Evolutionary conservation across 2,888 invertebrate species (phyloP).

Genomic region (Amiota mariae): DNA sequence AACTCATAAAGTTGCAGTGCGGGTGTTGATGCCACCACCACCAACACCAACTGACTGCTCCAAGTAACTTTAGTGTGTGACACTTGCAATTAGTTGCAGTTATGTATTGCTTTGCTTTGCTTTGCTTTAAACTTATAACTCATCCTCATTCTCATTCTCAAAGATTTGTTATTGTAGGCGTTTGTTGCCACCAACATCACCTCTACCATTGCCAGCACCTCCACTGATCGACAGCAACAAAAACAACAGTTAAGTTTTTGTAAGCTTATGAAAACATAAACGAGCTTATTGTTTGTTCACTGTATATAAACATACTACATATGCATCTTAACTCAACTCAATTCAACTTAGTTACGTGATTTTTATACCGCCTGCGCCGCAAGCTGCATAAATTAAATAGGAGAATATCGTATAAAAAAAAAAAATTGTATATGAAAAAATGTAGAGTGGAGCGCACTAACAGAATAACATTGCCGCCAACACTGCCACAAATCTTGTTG

Average conservation of each 20-base stretch:
- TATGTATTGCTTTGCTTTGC: conserved; percentile 46
- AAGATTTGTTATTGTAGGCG: background rate
- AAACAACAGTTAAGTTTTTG: conserved; percentile 15
- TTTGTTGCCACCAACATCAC: background rate
- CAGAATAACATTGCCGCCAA: too few species aligned
- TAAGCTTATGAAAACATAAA: conserved; percentile 22
- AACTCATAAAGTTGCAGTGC: conserved; percentile 51
- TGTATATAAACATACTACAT: background rate
- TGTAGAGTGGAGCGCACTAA: background rate
- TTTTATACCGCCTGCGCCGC: conserved; percentile 46
- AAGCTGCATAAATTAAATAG: conserved; percentile 60
- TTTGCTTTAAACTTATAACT: conserved; percentile 9
- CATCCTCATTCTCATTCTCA: conserved; percentile 27
- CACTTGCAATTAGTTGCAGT: conserved; percentile 60
- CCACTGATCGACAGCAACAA: background rate
- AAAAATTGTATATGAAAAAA: background rate
- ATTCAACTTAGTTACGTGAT: conserved; percentile 60
- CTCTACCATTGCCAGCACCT: background rate
- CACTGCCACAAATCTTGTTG: too few species aligned
- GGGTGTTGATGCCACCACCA: conserved; percentile 25
- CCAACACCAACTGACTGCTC: background rate
- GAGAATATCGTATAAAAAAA: background rate
- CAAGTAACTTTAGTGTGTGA: conserved; percentile 30
- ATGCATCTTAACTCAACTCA: background rate
- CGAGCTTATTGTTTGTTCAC: conserved; percentile 8